Evolutionary conservation across 2,888 invertebrate species (phyloP).

Genomic region (Sarcophaga rosellei): DNA sequence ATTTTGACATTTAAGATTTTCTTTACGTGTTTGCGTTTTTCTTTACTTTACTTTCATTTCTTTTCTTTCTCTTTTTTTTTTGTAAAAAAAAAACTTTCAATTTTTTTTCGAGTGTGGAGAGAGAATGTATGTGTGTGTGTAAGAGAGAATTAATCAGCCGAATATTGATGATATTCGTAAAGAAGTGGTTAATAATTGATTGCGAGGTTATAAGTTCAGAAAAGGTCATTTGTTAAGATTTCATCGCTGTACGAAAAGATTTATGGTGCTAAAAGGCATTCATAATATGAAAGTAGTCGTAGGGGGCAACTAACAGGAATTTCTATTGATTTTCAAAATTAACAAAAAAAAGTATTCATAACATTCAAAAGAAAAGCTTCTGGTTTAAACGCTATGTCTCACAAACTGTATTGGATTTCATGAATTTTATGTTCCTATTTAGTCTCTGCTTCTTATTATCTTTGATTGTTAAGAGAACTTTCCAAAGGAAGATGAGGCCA

Average conservation of each 20-base stretch:
- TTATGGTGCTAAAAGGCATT: conserved; percentile 10
- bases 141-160: conserved; percentile 61
- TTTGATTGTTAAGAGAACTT: too few species aligned
- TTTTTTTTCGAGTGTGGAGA: not conserved
- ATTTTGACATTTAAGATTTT: conserved; percentile 69
- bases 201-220: conserved; percentile 54
- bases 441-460: too few species aligned
- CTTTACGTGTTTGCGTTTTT: conserved; percentile 11
- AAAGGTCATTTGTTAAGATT: conserved; percentile 50
- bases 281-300: too few species aligned
- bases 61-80: conserved; percentile 43
- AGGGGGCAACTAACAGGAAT: too few species aligned
- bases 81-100: conserved; percentile 25
- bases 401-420: too few species aligned
- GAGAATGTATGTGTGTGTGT: not conserved
- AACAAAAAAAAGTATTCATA: too few species aligned
- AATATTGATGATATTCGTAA: conserved; percentile 53
- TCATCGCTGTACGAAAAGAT: conserved; percentile 19
- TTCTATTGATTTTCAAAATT: too few species aligned
- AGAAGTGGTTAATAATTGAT: conserved; percentile 60
- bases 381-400: too few species aligned
- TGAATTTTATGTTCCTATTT: too few species aligned
- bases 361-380: too few species aligned
- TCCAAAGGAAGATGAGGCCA: too few species aligned
- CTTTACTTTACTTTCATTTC: too few species aligned